Conservation (phyloP, 2,797 vertebrate genomes). For the Sphaeramia orbicularis region DNA sequence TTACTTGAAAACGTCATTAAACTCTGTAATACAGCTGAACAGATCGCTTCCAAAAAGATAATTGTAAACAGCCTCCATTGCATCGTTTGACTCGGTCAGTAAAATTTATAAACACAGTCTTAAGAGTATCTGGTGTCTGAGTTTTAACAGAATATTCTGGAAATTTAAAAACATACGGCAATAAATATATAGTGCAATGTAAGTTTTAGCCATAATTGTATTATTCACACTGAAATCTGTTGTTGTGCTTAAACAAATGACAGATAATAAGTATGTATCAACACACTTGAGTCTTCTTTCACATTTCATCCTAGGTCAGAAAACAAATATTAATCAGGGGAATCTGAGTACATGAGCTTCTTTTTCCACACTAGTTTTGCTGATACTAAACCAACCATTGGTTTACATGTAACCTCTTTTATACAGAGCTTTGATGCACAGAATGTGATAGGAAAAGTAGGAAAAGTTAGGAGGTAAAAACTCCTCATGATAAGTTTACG, state of each 20-base stretch:
- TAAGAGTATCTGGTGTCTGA: no score
- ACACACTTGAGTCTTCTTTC: neutral
- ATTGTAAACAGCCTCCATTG: slow-evolving; percentile 22
- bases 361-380: slow-evolving; percentile 18
- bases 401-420: slow-evolving; percentile 11
- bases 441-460: slow-evolving; percentile 27
- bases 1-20: slow-evolving; percentile 8
- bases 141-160: no score
- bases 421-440: slow-evolving; percentile 29
- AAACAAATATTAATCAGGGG: slow-evolving; percentile 2
- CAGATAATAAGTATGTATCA: neutral
- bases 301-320: neutral
- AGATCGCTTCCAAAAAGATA: slow-evolving; percentile 17
- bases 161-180: no score
- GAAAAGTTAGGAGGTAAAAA: slow-evolving; percentile 46
- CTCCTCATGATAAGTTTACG: slow-evolving; percentile 66
- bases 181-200: no score
- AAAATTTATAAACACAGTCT: neutral
- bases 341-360: neutral
- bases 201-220: no score
- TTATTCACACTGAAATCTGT: no score
- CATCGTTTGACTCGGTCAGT: slow-evolving; percentile 2
- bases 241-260: neutral
- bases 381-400: slow-evolving; percentile 20
- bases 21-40: slow-evolving; percentile 12